Conservation (phyloP, 2,888 invertebrate genomes). For the Limnephilus marmoratus region DNA sequence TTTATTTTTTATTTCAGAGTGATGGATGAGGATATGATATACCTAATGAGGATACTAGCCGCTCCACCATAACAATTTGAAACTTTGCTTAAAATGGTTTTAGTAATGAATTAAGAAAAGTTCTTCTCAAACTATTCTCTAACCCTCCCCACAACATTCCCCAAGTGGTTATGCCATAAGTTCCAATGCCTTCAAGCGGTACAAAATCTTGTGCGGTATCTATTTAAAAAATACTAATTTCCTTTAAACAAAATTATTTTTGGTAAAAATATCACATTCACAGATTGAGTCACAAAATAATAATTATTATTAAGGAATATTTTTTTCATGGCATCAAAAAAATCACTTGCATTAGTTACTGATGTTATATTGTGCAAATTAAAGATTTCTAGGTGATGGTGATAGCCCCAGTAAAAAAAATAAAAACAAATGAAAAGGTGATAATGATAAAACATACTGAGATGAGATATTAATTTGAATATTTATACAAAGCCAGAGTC, state of each 20-base stretch:
- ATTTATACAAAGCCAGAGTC: too few relatives aligned
- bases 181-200: background rate
- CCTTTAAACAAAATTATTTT: background rate
- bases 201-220: background rate
- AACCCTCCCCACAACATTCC: too few relatives aligned
- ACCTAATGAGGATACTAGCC: too few relatives aligned
- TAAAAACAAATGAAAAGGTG: background rate
- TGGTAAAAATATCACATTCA: background rate
- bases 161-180: background rate
- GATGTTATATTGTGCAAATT: background rate
- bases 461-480: background rate
- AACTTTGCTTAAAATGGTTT: too few relatives aligned
- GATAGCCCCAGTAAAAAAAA: background rate
- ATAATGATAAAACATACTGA: background rate
- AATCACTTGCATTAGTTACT: background rate
- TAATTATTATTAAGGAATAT: background rate
- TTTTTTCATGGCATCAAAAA: background rate
- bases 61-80: too few relatives aligned
- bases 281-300: background rate
- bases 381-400: background rate
- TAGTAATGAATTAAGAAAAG: too few relatives aligned
- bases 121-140: too few relatives aligned
- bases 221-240: background rate
- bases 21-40: too few relatives aligned
- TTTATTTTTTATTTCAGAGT: too few relatives aligned